Percentiles rank a stretch among this genome's conserved stretches.
phyloP scores from a whole-genome alignment of 2,113 vertebrate species.

The Scortum barcoo region DNA sequence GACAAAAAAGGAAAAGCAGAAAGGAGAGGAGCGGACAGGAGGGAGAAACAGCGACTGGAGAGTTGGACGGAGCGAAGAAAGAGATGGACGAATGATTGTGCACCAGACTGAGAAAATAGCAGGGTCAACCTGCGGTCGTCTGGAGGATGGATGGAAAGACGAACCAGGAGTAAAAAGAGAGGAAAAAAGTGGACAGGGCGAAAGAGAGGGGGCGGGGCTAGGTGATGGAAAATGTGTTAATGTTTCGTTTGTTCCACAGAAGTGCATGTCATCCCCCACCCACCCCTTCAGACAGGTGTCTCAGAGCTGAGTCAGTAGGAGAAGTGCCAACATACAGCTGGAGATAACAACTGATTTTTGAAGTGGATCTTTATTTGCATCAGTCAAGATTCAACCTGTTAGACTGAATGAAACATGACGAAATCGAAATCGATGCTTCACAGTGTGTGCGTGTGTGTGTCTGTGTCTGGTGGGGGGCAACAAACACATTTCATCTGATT shows the following conservation, averaged over 20 bases:
- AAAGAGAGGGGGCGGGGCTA: not conserved
- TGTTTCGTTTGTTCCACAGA: not conserved
- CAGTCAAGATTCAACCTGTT: slow-evolving; percentile 22
- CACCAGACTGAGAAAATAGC: slow-evolving; percentile 64
- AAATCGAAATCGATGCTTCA: no score
- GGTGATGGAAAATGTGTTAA: not conserved
- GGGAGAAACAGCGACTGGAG: not conserved
- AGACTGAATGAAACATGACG: not conserved
- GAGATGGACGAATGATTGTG: slow-evolving; percentile 54
- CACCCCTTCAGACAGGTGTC: slow-evolving; percentile 28
- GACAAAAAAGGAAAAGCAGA: slow-evolving; percentile 38
- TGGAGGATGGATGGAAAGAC: slow-evolving; percentile 42
- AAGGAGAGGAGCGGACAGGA: not conserved
- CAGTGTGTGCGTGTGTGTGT: no score
- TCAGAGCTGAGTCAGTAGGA: slow-evolving; percentile 34
- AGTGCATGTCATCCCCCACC: not conserved
- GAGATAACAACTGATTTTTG: not conserved
- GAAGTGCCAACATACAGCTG: slow-evolving; percentile 14
- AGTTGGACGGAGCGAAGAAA: slow-evolving; percentile 12
- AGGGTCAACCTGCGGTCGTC: slow-evolving; percentile 57
- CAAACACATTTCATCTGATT: not conserved
- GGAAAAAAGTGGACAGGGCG: not conserved
- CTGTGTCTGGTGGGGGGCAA: no score
- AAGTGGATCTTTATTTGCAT: not conserved
- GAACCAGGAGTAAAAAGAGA: slow-evolving; percentile 6